Base-by-base conservation (phyloP, 1,140 invertebrate species). In the Saxidomus purpurata region DNA sequence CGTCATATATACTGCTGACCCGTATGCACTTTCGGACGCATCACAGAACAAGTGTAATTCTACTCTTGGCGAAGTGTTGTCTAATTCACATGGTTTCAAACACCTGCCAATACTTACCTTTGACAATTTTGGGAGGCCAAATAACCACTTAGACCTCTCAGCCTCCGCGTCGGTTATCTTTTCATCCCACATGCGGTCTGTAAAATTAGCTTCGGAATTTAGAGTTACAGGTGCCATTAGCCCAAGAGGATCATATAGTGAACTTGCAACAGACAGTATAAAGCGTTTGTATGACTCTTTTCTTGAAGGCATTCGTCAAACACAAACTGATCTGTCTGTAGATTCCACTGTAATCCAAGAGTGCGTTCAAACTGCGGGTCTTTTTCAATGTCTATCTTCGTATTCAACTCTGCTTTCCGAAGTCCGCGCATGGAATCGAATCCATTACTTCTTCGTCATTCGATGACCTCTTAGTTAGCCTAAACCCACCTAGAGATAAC, bases 201-300 rank as follows among this genome's bases (percentile, higher is more conserved):
- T 28, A 90, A 34, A 19, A 91, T 69, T n/a, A 88, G 28, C 59
- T 89, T 91, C 11, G 63, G 88, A 22, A 40, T 59, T 1, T n/a
- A 93, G 40, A 22, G 55, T 85, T n/a, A 87, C 86, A 6, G 89
- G 89, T 0, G 93, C 43, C 1, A 87, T 77, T 31, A 92, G 52
- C 17, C 93, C 94, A 13, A 94, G 85, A 0, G 93, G 94, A 59
- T 95, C 94, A 86, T 90, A 94, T 0, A 94, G 22, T 0, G 71
- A 67, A 47, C 79, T 80, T 1, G 87, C 87, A 17, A 82, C 52
- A 17, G 89, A 89, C 34, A 92, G 40, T 25, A 90, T 89, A 38
- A 81, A 81, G 49, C 89, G 82, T 83, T 77, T 88, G 2, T 25
- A 22, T 38, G 4, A 49, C 52, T 77, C 9, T 89, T n/a, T n/a